Conservation (phyloP, 2,797 vertebrate species). For the Mionectes olivaceus region DNA sequence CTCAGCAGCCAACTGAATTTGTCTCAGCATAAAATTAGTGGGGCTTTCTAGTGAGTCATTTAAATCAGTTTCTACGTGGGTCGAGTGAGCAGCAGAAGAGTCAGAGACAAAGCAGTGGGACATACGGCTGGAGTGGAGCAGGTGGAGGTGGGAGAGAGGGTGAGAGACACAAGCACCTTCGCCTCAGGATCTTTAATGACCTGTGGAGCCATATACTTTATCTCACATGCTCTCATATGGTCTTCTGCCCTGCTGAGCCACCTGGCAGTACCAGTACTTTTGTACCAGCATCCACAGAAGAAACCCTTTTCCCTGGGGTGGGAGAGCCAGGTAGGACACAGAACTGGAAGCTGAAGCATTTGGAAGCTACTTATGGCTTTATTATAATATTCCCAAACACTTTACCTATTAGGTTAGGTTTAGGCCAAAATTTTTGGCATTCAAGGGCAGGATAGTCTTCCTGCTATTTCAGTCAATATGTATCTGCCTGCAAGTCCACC, state of each 20-base stretch:
- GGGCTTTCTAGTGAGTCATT: background rate
- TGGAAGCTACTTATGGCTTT: background rate
- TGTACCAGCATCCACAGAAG: background rate
- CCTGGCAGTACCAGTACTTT: background rate
- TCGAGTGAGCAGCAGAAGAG: background rate
- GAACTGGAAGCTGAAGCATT: background rate
- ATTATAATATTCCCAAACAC: background rate
- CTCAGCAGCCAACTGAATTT: background rate
- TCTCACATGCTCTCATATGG: background rate
- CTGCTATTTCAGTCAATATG: background rate
- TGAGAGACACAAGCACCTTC: background rate
- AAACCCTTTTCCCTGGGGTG: background rate
- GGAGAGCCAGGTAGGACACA: background rate
- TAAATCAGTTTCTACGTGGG: rapidly evolving
- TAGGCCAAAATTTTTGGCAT: background rate
- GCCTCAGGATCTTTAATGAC: background rate
- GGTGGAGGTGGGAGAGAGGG: background rate
- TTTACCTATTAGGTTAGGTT: background rate
- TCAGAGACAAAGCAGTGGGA: background rate
- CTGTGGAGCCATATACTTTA: background rate
- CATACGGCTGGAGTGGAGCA: background rate
- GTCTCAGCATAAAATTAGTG: background rate
- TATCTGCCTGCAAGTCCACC: background rate
- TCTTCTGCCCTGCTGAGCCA: background rate
- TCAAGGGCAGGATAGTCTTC: background rate